phyloP scores from a whole-genome alignment of 2,797 vertebrate species.

The Tiaroga cobitis region DNA sequence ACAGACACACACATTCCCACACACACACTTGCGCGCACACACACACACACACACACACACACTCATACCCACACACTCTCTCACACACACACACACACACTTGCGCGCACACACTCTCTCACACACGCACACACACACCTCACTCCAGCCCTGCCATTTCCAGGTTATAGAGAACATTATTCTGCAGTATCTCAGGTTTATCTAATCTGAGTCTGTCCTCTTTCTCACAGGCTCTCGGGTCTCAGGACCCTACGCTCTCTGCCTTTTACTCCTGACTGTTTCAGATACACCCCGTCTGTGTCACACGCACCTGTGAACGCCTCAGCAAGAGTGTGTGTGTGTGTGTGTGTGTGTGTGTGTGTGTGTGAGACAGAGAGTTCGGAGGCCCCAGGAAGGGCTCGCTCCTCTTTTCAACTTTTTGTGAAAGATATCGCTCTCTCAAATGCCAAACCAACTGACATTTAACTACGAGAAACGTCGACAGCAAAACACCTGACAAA shows the following conservation, averaged over 20 bases:
- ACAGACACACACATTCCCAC: no score
- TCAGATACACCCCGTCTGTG: slow-evolving; percentile 34
- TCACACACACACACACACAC: no score
- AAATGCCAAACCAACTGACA: slow-evolving; percentile 80
- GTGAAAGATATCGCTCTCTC: slow-evolving; percentile 72
- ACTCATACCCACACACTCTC: no score
- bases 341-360: no score
- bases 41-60: no score
- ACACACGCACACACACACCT: not conserved
- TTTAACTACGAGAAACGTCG: slow-evolving; percentile 67
- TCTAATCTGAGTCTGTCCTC: slow-evolving; percentile 60
- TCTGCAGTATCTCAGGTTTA: slow-evolving; percentile 62
- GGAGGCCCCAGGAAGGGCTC: slow-evolving; percentile 56
- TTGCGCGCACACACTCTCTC: no score
- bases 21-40: no score
- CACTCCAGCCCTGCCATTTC: slow-evolving; percentile 72
- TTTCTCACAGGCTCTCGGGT: slow-evolving; percentile 16
- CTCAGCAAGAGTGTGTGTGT: not conserved
- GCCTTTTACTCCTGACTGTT: slow-evolving; percentile 37
- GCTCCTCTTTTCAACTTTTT: slow-evolving; percentile 57
- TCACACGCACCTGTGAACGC: slow-evolving; percentile 29
- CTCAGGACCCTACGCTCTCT: slow-evolving; percentile 29
- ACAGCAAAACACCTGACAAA: slow-evolving; percentile 40
- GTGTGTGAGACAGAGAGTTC: slow-evolving; percentile 46
- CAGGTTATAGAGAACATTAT: slow-evolving; percentile 56